Evolutionary conservation across 2,113 vertebrate species (phyloP).

Genomic region (Corythornis cristatus): DNA sequence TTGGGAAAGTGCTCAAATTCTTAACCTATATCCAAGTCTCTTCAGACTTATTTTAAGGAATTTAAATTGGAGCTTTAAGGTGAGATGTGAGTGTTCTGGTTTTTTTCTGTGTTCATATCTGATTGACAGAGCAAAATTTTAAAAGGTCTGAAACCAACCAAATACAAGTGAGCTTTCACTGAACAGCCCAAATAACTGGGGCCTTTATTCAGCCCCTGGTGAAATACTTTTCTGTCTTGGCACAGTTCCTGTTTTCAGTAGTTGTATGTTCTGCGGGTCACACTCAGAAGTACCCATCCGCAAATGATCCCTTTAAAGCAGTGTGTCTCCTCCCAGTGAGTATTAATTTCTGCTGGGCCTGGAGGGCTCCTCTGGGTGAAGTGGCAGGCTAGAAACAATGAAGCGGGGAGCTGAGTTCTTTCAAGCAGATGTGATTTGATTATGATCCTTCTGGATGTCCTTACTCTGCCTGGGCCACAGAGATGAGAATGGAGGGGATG

Average conservation of each 20-base stretch:
- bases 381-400: not conserved
- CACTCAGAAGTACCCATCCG: not conserved
- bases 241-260: fast-evolving
- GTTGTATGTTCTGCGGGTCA: not conserved
- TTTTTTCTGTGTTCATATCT: not conserved
- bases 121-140: not conserved
- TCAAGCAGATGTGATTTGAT: not conserved
- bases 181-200: too few relatives aligned
- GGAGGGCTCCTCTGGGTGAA: not conserved
- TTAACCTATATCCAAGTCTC: not conserved
- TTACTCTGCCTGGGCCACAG: fast-evolving
- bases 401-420: fast-evolving
- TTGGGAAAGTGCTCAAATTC: fast-evolving
- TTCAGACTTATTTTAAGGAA: not conserved
- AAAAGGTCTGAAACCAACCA: not conserved
- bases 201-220: not conserved
- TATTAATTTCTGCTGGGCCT: not conserved
- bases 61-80: not conserved
- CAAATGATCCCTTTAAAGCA: not conserved
- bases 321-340: fast-evolving
- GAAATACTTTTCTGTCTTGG: not conserved
- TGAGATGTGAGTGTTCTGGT: not conserved
- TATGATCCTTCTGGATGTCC: not conserved
- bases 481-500: not conserved
- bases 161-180: not conserved